Base-by-base conservation (phyloP, 2,888 invertebrate genomes). In the Carcina quercana region DNA sequence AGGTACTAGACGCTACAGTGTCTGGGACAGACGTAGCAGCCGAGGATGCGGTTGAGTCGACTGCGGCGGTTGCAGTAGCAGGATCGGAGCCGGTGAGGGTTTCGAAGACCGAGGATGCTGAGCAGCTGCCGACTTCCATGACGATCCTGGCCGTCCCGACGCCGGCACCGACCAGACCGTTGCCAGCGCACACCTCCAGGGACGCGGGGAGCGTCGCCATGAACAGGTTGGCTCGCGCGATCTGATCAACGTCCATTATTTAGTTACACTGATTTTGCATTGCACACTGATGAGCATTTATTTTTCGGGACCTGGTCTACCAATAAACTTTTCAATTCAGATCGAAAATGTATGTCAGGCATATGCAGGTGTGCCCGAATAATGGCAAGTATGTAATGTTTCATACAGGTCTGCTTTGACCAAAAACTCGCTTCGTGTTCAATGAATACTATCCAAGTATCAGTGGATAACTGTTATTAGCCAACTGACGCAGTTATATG, bases 101-200 rank as follows among this genome's bases (percentile, higher is more conserved):
- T 8, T 55, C 41, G 31, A 61, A 61, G 15, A 72, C 38, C 0
- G 68, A 62, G 8, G 50, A 47, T 5, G 64, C 68, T 0, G 78
- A 70, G 38, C 82, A 83, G 11, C 57, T 53, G 8, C 75, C 72
- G 11, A 79, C 56, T 10, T 72, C 68, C 42, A 71, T 50, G 11
- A 79, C 42, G n/a, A 79, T 57, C 34, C 51, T 67, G n/a, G 66
- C 66, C 1, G 72, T 65, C 6, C 54, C 51, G 6, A 74, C 28
- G 3, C 76, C 72, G 1, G 73, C 65, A 34, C 69, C 62, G 4
- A 79, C 53, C 0, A 82, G 45, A 2, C 58, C 57, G 3, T 45
- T 47, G 0, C 69, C 76, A 1, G 76, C 74, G 42, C 83, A 83
- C 2, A 79, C 47, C 41, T 82, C 70, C 1, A 82, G 45, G 2